Conservation (phyloP, 2,113 vertebrate species). For the Gambusia affinis region DNA sequence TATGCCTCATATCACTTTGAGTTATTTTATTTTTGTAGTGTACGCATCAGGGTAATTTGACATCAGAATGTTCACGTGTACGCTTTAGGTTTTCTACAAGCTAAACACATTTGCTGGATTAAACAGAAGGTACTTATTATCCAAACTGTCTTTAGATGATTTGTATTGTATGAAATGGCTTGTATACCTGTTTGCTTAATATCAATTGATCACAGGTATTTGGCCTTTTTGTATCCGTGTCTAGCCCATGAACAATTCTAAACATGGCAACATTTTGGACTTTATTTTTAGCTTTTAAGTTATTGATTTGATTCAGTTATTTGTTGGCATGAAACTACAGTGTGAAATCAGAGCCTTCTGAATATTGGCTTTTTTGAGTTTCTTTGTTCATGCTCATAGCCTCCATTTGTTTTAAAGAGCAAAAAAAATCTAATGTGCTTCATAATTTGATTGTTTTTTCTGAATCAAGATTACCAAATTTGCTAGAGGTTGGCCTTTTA, state of each 20-base stretch:
- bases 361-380: not conserved
- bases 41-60: not conserved
- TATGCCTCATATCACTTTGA: not conserved
- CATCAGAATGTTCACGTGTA: not conserved
- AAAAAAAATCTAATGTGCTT: constrained; percentile 4
- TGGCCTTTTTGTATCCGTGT: too few relatives aligned
- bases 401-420: constrained; percentile 8
- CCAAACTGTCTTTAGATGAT: not conserved
- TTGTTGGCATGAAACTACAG: not conserved
- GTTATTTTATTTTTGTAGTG: not conserved
- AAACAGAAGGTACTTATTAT: constrained; percentile 1
- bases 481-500: not conserved
- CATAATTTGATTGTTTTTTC: constrained; percentile 4
- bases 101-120: not conserved
- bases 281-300: not conserved
- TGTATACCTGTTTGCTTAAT: constrained; percentile 13
- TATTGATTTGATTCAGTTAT: not conserved
- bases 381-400: not conserved
- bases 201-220: not conserved
- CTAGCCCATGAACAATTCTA: not conserved
- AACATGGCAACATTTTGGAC: constrained; percentile 1
- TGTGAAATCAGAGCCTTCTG: not conserved
- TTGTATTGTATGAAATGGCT: not conserved
- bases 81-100: not conserved
- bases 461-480: not conserved